phyloP scores from a whole-genome alignment of 2,113 vertebrate genomes.

The Pteruthius melanotis region DNA sequence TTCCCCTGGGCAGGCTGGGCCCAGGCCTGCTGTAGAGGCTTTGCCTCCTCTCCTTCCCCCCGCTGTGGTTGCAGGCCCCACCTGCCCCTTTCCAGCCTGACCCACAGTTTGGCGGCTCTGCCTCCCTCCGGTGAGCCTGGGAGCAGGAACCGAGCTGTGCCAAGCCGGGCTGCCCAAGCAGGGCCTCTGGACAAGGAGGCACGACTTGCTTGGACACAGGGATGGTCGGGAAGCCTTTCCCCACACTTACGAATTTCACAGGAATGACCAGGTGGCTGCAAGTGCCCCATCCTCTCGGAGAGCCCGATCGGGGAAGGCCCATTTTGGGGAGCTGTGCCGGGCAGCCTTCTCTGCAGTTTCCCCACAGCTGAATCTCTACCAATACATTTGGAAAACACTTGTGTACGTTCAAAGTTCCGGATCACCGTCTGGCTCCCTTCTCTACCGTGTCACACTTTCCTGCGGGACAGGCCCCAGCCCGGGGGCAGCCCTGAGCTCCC shows the following conservation, averaged over 20 bases:
- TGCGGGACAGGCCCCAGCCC: neutral
- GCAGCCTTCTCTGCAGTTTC: neutral
- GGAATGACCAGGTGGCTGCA: neutral
- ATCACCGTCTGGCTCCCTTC: neutral
- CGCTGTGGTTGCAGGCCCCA: neutral
- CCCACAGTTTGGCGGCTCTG: neutral
- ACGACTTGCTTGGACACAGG: neutral
- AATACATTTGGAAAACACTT: neutral
- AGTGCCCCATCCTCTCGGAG: too few species aligned
- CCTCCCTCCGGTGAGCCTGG: neutral
- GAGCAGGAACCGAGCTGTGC: neutral
- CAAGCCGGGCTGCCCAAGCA: neutral
- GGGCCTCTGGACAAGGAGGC: neutral
- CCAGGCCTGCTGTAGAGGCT: rapidly evolving
- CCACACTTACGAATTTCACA: too few species aligned
- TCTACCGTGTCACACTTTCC: rapidly evolving
- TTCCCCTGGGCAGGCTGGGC: neutral
- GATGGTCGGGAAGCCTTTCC: neutral
- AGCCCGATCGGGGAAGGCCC: neutral
- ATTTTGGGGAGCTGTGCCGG: neutral
- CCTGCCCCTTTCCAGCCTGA: neutral
- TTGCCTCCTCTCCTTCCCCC: neutral
- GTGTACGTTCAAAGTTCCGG: neutral
- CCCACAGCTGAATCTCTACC: neutral
- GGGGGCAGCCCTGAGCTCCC: neutral